Evolutionary conservation across 2,113 vertebrate species (phyloP).

Genomic region (Clarias gariepinus): DNA sequence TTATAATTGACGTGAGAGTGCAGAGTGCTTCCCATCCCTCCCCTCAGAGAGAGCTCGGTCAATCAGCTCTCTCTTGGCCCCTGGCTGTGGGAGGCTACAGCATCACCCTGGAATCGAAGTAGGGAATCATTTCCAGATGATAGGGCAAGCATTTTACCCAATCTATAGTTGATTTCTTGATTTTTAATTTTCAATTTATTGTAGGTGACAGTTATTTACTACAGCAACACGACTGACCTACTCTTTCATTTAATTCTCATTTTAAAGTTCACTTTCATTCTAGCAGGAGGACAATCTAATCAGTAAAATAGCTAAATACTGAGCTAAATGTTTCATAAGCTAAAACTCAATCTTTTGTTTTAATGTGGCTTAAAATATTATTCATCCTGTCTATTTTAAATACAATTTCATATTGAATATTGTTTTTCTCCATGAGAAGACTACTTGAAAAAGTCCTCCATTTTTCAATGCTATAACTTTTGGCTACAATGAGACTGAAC

Average conservation of each 20-base stretch:
- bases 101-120: too few relatives aligned
- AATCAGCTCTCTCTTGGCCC: too few relatives aligned
- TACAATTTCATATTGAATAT: too few relatives aligned
- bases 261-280: background rate
- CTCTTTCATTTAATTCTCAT: background rate
- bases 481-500: background rate
- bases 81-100: too few relatives aligned
- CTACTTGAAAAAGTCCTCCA: background rate
- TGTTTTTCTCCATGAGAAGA: background rate
- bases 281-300: background rate
- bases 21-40: too few relatives aligned
- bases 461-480: background rate
- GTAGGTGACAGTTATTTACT: background rate
- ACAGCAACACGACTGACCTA: background rate
- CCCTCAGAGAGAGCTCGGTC: too few relatives aligned
- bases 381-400: background rate
- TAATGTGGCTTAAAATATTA: background rate
- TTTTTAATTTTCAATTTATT: background rate
- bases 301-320: background rate
- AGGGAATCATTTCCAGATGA: too few relatives aligned
- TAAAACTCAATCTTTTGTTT: background rate
- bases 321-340: background rate
- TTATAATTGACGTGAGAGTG: too few relatives aligned
- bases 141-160: too few relatives aligned
- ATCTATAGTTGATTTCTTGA: background rate